Evolutionary conservation across 2,888 invertebrate genomes (phyloP).

Genomic region (Incurvaria masculella): DNA sequence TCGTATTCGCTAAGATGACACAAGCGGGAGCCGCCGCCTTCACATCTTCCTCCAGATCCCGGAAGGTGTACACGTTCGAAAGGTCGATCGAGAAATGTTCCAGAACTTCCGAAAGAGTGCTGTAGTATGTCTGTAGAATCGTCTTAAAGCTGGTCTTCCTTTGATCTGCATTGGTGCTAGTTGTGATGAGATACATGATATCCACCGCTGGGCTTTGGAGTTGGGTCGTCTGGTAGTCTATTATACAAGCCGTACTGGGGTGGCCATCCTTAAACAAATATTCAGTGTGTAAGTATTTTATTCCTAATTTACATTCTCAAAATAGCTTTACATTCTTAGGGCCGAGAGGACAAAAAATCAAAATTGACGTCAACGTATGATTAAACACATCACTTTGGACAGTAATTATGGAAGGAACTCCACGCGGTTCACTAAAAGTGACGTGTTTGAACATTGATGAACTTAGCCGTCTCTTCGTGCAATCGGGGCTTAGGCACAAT

Average conservation of each 20-base stretch:
- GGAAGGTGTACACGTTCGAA: slow-evolving; percentile 24
- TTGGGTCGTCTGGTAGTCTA: slow-evolving; percentile 42
- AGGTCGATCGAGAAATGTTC: slow-evolving; percentile 20
- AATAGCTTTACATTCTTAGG: too few relatives aligned
- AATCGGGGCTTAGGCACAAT: not conserved
- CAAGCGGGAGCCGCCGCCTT: slow-evolving; percentile 34
- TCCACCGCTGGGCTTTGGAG: slow-evolving; percentile 39
- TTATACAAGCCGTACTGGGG: slow-evolving; percentile 34
- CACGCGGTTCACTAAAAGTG: too few relatives aligned
- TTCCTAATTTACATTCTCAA: too few relatives aligned
- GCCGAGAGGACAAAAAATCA: too few relatives aligned
- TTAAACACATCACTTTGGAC: too few relatives aligned
- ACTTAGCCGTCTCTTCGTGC: too few relatives aligned
- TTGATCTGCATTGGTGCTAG: slow-evolving; percentile 28
- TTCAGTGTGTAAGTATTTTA: too few relatives aligned
- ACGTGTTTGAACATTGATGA: too few relatives aligned
- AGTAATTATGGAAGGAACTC: not conserved
- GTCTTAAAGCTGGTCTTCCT: slow-evolving; percentile 24
- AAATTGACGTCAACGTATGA: too few relatives aligned
- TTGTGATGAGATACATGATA: slow-evolving; percentile 33
- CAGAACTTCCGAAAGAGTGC: slow-evolving; percentile 25
- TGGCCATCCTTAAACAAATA: slow-evolving; percentile 25
- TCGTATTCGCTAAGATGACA: slow-evolving; percentile 39
- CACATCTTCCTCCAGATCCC: slow-evolving; percentile 31
- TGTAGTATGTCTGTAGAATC: slow-evolving; percentile 31